Evolutionary conservation across 2,113 vertebrate species (phyloP), one percentile per base, ranked within the genome.

Genomic region (Coptodon rendalli): DNA sequence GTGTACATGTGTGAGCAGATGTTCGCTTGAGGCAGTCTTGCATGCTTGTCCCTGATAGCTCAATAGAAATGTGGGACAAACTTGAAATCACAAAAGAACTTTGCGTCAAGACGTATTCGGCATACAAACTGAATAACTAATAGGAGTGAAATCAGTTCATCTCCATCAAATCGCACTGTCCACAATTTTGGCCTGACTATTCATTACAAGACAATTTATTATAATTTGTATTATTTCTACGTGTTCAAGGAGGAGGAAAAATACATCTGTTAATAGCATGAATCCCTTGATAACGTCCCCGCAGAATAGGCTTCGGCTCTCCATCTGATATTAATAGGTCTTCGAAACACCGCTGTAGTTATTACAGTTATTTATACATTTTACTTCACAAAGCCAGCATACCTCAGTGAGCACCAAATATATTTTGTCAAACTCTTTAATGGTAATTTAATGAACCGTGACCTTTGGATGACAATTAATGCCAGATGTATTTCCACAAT

Each of bases 391-490:
- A 96, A 95, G 93, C 92, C 80, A 16, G 89, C 86, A 93, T 91
- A 95, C 90, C 93, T 95, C 95, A 95, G 82, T 95, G 95, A 95
- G 87, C 95, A 95, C 89, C 93, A 95, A 94, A 94, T 95, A 95
- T 91, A 95, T 95, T 95, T 93, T 80, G 92, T 95, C 93, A 94
- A 94, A 95, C 92, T 93, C 91, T 95, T 95, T 92, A 95, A 96
- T 96, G 90, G 93, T 95, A 93, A 95, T 93, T 92, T 95, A 96
- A 96, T 96, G 95, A 96, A 95, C 91, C 95, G 88, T 95, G 93
- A 93, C 93, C 92, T 94, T 89, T 90, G 86, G 88, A 94, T 86
- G 93, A 96, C 94, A 96, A 96, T 94, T 95, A 96, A 95, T 96
- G 93, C 92, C 92, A 87, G 91, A 94, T 93, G 90, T 93, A 94